Evolutionary conservation across 2,113 vertebrate species (phyloP), one percentile per base, ranked within the genome.

Genomic region (human): DNA sequence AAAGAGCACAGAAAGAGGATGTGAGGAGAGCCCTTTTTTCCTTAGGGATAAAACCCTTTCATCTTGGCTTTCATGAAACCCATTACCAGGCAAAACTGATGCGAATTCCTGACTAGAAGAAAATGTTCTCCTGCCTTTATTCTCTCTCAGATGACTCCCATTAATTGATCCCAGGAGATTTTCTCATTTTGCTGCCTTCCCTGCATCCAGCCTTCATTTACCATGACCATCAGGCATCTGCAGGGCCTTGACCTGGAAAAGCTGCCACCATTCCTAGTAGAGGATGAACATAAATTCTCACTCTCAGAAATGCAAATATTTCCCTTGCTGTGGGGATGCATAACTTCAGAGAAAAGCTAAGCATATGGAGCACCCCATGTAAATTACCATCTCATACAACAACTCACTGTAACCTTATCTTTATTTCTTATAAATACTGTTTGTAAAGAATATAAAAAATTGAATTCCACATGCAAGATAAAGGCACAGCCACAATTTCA

Each of bases 391-490:
- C 43, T 16, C 73, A 25, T 61, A 32, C 43, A 75, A 43, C 55
- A 85, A 90, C 38, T 96, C 79, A 93, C 20, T 88, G 30, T 17
- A 78, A 90, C 13, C 16, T 22, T 14, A 18, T 43, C 32, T 38
- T 73, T 79, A 90, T 72, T 85, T 88, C 43, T 93, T 66, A 83
- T 75, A 43, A 89, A 96, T 73, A 61, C 6, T 14, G 27, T 84
- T 93, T 84, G 13, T 83, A 87, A 96, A 90, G 64, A 82, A 95
- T 61, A 38, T 40, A 68, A 93, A 32, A 70, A 93, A 72, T 6
- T 55, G 17, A 66, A 72, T 90, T 92, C 18, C 35, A 79, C 35
- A 86, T 50, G 61, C 35, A 94, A 57, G 68, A 78, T 78, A 38
- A 76, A 73, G 72, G 55, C 22, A 88, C 13, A 78, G 11, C 8